Percentiles rank a stretch among this genome's conserved stretches.
phyloP scores from a whole-genome alignment of 2,113 vertebrate species.

The Syngnathoides biaculeatus region DNA sequence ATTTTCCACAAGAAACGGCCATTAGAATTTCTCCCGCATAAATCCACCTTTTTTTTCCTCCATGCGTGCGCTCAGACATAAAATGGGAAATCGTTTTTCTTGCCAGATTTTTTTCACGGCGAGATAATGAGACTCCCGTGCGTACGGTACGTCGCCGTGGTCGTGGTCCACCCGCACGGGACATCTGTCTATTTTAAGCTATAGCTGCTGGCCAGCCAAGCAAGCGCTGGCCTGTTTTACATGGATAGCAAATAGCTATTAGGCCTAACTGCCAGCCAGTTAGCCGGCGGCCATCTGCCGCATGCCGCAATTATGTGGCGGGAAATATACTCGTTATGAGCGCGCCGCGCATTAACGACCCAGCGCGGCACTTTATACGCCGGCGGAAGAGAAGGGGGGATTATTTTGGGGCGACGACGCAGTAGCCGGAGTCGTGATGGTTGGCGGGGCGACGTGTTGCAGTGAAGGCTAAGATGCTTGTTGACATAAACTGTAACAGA shows the following conservation, averaged over 20 bases:
- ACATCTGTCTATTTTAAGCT: constrained; percentile 65
- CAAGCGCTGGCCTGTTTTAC: constrained; percentile 68
- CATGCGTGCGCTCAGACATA: constrained; percentile 22
- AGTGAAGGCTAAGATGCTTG: neutral
- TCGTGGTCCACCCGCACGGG: constrained; percentile 48
- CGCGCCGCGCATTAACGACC: constrained; percentile 57
- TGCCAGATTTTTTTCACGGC: constrained; percentile 26
- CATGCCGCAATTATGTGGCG: constrained; percentile 57
- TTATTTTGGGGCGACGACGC: constrained; percentile 15
- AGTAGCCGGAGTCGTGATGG: neutral
- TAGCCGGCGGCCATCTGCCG: constrained; percentile 64
- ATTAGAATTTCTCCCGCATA: constrained; percentile 40
- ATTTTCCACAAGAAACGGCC: constrained; percentile 40
- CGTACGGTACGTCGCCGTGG: neutral
- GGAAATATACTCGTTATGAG: constrained; percentile 65
- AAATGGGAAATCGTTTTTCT: constrained; percentile 13
- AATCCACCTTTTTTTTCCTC: constrained; percentile 33
- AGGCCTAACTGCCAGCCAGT: constrained; percentile 58
- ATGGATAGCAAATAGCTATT: constrained; percentile 66
- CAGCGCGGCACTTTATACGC: constrained; percentile 38
- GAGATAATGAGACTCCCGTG: constrained; percentile 46
- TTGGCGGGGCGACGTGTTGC: neutral
- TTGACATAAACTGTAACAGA: neutral
- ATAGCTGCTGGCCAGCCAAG: constrained; percentile 54
- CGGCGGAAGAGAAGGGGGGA: constrained; percentile 15